Conservation (phyloP, 2,113 vertebrate genomes). For the Stictonetta naevosa region DNA sequence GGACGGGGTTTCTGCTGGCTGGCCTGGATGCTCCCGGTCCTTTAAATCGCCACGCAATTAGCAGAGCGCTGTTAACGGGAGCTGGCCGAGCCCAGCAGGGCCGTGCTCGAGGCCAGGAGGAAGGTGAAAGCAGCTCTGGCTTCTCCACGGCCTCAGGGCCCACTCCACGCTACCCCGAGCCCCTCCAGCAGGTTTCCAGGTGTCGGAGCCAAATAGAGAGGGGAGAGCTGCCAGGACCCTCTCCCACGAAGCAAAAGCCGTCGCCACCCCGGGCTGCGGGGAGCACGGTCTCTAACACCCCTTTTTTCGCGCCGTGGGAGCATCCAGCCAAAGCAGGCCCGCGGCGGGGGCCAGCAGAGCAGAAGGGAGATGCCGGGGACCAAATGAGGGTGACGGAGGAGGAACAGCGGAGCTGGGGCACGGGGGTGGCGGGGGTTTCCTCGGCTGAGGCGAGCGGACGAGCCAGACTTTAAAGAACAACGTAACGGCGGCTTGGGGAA, state of each 20-base stretch:
- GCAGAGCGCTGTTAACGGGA: not conserved
- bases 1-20: not conserved
- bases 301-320: not conserved
- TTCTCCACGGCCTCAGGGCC: not conserved
- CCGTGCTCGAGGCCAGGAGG: not conserved
- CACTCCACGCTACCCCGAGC: not conserved
- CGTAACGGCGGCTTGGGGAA: not conserved
- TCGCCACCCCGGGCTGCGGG: not conserved
- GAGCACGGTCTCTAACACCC: not conserved
- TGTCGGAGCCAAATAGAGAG: not conserved
- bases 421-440: not conserved
- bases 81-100: not conserved
- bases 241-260: slow-evolving; percentile 6
- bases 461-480: not conserved
- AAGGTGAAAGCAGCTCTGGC: not conserved
- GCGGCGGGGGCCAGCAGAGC: not conserved
- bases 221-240: not conserved
- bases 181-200: not conserved
- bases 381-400: not conserved
- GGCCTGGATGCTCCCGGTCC: not conserved
- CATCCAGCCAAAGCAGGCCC: not conserved
- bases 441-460: not conserved
- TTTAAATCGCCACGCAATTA: not conserved
- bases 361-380: not conserved
- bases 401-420: not conserved